These are phyloP conservation scores for Rattus norvegicus DNA, from an alignment of 2,113 vertebrate species.

Conservation along the genomic window GRCr8 NC_086021.1:27897001-27897500, in stretches of 20 bases:
- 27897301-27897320: neutral
- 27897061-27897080: neutral
- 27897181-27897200: neutral
- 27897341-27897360: neutral
- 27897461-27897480: neutral
- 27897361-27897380: neutral
- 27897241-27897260: neutral
- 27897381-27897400: neutral
- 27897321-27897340: neutral
- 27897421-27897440: neutral
- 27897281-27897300: neutral
- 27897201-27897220: neutral
- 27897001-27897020: neutral
- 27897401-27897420: neutral
- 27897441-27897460: neutral
- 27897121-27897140: neutral
- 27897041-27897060: neutral
- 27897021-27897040: neutral
- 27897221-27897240: neutral
- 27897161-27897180: neutral
- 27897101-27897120: neutral
- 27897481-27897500: neutral
- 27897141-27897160: neutral
- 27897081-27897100: neutral
- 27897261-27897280: neutral